Base-by-base conservation (phyloP, 2,797 vertebrate species). In the Oreochromis grahami region DNA sequence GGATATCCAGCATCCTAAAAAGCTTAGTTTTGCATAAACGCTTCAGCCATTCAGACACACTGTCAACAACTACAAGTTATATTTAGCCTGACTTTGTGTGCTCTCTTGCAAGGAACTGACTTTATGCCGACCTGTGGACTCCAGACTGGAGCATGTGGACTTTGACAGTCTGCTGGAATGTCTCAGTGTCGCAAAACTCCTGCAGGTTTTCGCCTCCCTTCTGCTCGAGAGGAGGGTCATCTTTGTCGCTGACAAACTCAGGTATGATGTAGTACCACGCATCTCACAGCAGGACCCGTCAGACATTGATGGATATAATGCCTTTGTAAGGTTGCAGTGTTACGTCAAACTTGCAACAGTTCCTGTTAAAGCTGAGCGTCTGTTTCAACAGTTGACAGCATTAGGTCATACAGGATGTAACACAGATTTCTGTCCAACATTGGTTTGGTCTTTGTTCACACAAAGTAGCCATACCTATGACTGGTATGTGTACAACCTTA, bases 151-250 rank as follows among this genome's bases (percentile, higher is more conserved):
- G 65, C 99, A 99, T 0, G 98, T 99, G 41, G 98, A 99, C 93
- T 99, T 99, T 3, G 97, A 98, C 79, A 98, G 97, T 87, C 96
- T 99, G 70, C 95, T 99, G 80, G 96, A 96, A 93, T 99, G 98
- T 81, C 96, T 99, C 8, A 97, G 97, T 1, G 96, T 98, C 4
- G 93, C 95, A 41, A 97, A 94, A 77, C 95, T 97, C 21, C 95
- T 99, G 88, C 96, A 95, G 77, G 98, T 99, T 65, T 99, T 98
- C 26, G 98, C 98, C 55, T 99, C 98, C 8, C 96, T 99, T 80
- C 94, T 99, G 87, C 96, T 99, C 76, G 98, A 99, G 95, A 96
- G 98, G 93, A 97, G 99, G 50, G 97, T 99, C 53, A 98, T 99
- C 95, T 98, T 99, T 81, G 97, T 99, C 21, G 98, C 98, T 29